Conservation (phyloP, 2,888 invertebrate genomes). For the Sinohyriopsis cumingii region DNA sequence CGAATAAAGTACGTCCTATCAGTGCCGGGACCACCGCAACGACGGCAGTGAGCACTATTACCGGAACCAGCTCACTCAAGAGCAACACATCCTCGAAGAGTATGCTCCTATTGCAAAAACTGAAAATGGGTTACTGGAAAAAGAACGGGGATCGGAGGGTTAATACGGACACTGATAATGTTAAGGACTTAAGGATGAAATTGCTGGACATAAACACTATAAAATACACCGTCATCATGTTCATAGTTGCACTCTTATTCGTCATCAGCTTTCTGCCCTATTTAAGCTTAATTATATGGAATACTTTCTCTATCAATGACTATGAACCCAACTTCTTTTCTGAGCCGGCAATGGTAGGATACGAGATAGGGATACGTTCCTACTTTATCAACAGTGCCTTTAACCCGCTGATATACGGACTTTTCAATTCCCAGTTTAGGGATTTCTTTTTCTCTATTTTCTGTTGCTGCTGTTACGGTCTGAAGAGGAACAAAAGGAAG, state of each 20-base stretch:
- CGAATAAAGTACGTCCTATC: too few relatives aligned
- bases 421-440: constrained; percentile 47
- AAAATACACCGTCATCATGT: constrained; percentile 44
- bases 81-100: too few relatives aligned
- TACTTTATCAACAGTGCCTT: constrained; percentile 45
- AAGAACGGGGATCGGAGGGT: not conserved
- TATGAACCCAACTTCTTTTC: constrained; percentile 33
- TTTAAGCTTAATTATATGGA: constrained; percentile 36
- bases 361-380: constrained; percentile 43
- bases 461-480: constrained; percentile 2
- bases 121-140: too few relatives aligned
- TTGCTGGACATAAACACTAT: constrained; percentile 38
- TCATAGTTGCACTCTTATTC: constrained; percentile 44
- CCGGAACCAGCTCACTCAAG: too few relatives aligned
- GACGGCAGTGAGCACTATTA: too few relatives aligned
- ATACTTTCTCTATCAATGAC: constrained; percentile 31
- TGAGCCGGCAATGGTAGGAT: constrained; percentile 30
- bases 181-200: constrained; percentile 37
- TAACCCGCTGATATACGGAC: constrained; percentile 50
- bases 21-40: too few relatives aligned
- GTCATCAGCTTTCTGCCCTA: constrained; percentile 45
- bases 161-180: constrained; percentile 31
- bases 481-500: too few relatives aligned
- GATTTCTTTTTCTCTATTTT: constrained; percentile 9
- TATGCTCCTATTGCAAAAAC: too few relatives aligned